Evolutionary conservation across 2,888 invertebrate genomes (phyloP).

Genomic region (Tethea ocularis): DNA sequence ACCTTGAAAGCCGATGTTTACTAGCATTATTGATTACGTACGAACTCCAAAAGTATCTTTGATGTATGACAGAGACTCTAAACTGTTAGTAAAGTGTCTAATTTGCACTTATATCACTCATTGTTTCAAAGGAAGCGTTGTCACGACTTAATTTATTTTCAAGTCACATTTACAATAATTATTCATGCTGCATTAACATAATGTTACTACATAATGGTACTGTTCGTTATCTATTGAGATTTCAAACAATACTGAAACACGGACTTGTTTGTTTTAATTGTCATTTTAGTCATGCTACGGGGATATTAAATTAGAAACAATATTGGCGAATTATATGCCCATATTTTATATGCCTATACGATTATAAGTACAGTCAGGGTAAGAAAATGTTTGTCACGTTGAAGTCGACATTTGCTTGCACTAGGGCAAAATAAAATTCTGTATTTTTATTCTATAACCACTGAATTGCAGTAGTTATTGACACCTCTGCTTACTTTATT

Average conservation of each 20-base stretch:
- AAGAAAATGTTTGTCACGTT: too few species aligned
- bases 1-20: conserved; percentile 2
- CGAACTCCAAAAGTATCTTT: neutral
- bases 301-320: too few species aligned
- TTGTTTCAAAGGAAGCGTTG: conserved; percentile 27
- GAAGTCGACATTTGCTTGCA: too few species aligned
- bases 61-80: conserved; percentile 9
- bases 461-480: too few species aligned
- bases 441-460: too few species aligned
- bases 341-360: too few species aligned
- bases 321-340: too few species aligned
- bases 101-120: conserved; percentile 40
- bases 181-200: neutral
- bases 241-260: neutral
- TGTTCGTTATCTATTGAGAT: neutral
- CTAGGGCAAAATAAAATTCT: too few species aligned
- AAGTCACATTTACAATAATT: conserved; percentile 6
- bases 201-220: neutral
- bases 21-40: neutral
- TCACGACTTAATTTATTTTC: conserved; percentile 13
- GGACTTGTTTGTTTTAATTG: neutral
- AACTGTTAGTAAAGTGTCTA: conserved; percentile 18
- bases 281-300: neutral
- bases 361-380: too few species aligned
- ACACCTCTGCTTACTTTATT: too few species aligned